Evolutionary conservation across 2,113 vertebrate genomes (phyloP), one percentile per base, ranked within the genome.

Genomic region (Xiphophorus hellerii): DNA sequence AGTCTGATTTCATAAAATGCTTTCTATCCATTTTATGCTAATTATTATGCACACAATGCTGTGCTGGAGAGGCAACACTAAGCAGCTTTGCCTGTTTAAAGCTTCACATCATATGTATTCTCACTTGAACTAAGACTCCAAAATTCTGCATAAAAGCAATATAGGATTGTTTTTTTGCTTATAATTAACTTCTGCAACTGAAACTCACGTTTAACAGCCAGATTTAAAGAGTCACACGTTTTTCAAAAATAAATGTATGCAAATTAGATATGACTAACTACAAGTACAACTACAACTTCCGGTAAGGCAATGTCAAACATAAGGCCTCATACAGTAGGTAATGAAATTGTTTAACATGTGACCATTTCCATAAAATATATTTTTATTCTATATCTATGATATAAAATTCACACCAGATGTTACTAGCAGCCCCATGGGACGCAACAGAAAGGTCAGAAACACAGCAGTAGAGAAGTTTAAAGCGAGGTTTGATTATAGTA

Each of bases 11-110:
- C 42, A 87, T 73, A 76, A 87, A 85, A 76, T 62, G 63, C 74
- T 77, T 67, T 82, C 67, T 62, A 75, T 76, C 78, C 68, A 80
- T 72, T 87, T 88, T 81, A 71, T 15, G 71, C 33, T 42, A 58
- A 78, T 87, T 80, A 70, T 80, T 80, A 80, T 84, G 77, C 82
- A 84, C 62, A 84, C 37, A 66, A 82, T 69, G 65, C 14, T 63
- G 67, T 65, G 72, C 31, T 76, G 65, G 69, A 77, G 78, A 67
- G 69, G 65, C 70, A 73, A 70, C 58, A 83, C 37, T 74, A 67
- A 81, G 75, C 78, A 66, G 72, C 54, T 76, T 66, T 66, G 71
- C 82, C 22, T 69, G 33, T 71, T n/a, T 39, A 76, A 73, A 84
- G 22, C 75, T 62, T 86, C 84, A 84, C 69, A 89, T 87, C 66